Evolutionary conservation across 2,888 invertebrate species (phyloP), one percentile per base, ranked within the genome.

Genomic region (Pandemis heparana): DNA sequence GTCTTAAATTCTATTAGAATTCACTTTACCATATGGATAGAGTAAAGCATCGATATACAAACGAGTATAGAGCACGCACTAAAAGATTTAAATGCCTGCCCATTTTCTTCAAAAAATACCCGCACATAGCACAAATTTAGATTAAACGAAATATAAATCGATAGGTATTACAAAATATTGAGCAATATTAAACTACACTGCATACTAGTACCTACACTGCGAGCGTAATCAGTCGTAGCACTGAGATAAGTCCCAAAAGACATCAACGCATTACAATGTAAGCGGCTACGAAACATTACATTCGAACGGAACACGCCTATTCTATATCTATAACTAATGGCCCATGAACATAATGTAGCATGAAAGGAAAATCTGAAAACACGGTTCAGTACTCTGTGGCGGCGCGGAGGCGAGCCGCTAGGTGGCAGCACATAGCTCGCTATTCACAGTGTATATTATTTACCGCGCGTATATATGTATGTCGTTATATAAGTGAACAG

Each of bases 401-500:
- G 82, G 77, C 82, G 80, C 78, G 81, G 82, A 84, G 85, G 85
- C 81, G 84, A 85, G 85, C 86, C 92, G 90, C 94, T 93, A 94
- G 94, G 94, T 94, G 94, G 94, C 94, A 92, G 92, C 92, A 93
- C 92, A 91, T 87, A 91, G 89, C 87, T 86, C 85, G 89, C 90
- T 92, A 91, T 92, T 92, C 92, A 88, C 88, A 86, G 85, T 87
- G 90, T 93, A 92, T 91, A 92, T 94, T 92, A 94, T 94, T 89
- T 94, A 94, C 93, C 84, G 82, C 85, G 87, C 87, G 87, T 90
- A 89, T 90, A 85, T 90, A 90, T 89, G 86, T 91, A 87, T 88
- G 88, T 89, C 84, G 92, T 94, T 94, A 94, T 94, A 94, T 94
- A 94, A 94, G 91, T 88, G 92, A 93, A 93, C 93, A 93, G 94